Conservation (phyloP, 2,113 vertebrate genomes). For the Noturus placidus region DNA sequence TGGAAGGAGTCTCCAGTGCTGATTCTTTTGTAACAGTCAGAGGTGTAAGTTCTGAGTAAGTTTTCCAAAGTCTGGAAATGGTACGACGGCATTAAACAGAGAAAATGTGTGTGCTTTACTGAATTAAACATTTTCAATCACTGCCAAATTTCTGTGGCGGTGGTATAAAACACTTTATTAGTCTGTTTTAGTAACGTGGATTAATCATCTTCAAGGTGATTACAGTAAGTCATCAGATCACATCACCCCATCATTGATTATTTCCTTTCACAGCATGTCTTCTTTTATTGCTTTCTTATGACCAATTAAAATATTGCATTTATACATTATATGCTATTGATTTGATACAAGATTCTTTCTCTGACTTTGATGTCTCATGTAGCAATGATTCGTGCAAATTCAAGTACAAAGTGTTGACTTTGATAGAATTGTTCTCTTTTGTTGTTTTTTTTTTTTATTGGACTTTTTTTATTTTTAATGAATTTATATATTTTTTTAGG, state of each 20-base stretch:
- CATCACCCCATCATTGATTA: not conserved
- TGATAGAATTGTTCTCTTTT: not conserved
- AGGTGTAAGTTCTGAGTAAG: not conserved
- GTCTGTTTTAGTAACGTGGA: no score
- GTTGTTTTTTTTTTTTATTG: not conserved
- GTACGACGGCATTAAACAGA: not conserved
- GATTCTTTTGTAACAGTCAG: no score
- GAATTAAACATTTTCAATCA: no score
- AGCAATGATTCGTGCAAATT: not conserved
- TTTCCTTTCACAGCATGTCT: not conserved
- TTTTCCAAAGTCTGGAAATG: not conserved
- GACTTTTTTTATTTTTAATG: no score
- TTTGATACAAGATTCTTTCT: no score
- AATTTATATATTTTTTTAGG: no score
- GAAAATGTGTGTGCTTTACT: no score
- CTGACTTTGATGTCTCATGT: not conserved
- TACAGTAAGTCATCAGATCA: no score
- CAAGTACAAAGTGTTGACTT: not conserved
- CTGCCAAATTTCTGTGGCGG: not conserved
- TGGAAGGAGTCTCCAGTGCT: no score
- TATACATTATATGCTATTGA: no score
- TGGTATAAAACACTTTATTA: not conserved
- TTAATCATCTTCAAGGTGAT: not conserved
- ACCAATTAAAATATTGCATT: no score
- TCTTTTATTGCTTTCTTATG: not conserved